Evolutionary conservation across 2,797 vertebrate genomes (phyloP), one percentile per base, ranked within the genome.

Genomic region (Sebastiscus tertius): DNA sequence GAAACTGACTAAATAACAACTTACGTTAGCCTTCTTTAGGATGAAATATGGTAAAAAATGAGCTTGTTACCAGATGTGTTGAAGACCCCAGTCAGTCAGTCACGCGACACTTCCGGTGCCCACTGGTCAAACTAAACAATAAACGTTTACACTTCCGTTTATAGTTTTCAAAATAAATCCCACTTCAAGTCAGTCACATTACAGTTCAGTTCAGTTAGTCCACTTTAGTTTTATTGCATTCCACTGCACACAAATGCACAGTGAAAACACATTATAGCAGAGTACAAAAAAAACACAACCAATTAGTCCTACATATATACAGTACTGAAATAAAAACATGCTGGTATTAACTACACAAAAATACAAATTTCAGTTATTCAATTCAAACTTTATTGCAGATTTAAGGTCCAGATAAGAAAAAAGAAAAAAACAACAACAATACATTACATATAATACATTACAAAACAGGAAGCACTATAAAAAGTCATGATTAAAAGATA

Each of bases 101-200:
- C 85, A 92, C 77, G 88, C 75, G 85, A 87, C 88, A 87, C 81
- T 89, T 91, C 88, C 90, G 82, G 62, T 73, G 42, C 34, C 63
- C 3, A 22, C 8, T 49, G 46, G 26, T 85, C 56, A 84, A 70
- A 22, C 6, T 3, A 3, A 49, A 59, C 6, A 0, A 1, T 1
- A 5, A 31, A 58, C 8, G 0, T 2, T 1, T 0, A 7, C n/a
- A 67, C 62, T 88, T 90, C 84, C 84, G 0, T 0, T 14, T 4
- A 0, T 5, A 0, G 0, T 12, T 80, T 80, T 83, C 90, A 92
- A 69, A 92, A 86, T 91, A 92, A 81, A 87, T 0, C 18, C 2
- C 6, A 18, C 24, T 24, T 14, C 0, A n/a, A 1, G 6, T 39
- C 7, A 13, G 8, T 27, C 22, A 4, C 8, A 20, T 24, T 6